These are phyloP conservation scores for Melanotaenia nigrans DNA, from an alignment of 2,797 vertebrate genomes.

Conservation along the genomic window DNA sequence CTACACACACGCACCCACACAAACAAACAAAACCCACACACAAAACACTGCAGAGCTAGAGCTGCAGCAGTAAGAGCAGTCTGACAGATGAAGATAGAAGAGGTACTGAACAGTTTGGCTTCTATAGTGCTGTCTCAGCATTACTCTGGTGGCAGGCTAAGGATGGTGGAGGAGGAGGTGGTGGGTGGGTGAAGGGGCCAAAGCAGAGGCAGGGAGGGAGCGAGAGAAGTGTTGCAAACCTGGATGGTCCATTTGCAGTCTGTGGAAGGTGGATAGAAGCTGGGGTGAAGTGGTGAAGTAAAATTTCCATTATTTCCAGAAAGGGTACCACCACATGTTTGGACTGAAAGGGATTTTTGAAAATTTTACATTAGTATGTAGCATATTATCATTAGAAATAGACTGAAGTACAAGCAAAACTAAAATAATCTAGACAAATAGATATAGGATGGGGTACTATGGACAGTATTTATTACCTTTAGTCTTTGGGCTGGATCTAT, in stretches of 20 bases:
- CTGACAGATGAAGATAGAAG: conserved; percentile 82
- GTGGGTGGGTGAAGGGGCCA: conserved; percentile 17
- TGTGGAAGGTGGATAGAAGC: conserved; percentile 82
- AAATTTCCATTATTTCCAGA: conserved; percentile 56
- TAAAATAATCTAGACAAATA: neutral
- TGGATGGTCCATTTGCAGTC: conserved; percentile 83
- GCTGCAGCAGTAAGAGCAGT: conserved; percentile 66
- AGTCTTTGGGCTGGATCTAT: conserved; percentile 50
- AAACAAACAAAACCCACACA: conserved; percentile 49
- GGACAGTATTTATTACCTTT: conserved; percentile 53
- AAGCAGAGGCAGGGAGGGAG: conserved; percentile 27
- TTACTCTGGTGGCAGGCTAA: conserved; percentile 69
- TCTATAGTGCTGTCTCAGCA: conserved; percentile 77
- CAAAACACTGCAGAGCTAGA: conserved; percentile 60
- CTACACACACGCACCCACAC: conserved; percentile 9
- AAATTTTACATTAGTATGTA: neutral
- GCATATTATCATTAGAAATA: neutral
- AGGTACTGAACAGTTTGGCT: conserved; percentile 81
- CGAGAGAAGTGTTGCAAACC: conserved; percentile 70
- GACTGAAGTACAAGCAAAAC: neutral
- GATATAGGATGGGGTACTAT: neutral
- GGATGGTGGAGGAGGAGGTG: conserved; percentile 51
- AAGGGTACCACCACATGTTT: conserved; percentile 68
- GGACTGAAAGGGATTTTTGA: conserved; percentile 53
- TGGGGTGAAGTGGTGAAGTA: conserved; percentile 79